These are phyloP conservation scores for Eulemur rufifrons DNA, from an alignment of 2,113 vertebrate genomes.

Conservation along the genomic window DNA sequence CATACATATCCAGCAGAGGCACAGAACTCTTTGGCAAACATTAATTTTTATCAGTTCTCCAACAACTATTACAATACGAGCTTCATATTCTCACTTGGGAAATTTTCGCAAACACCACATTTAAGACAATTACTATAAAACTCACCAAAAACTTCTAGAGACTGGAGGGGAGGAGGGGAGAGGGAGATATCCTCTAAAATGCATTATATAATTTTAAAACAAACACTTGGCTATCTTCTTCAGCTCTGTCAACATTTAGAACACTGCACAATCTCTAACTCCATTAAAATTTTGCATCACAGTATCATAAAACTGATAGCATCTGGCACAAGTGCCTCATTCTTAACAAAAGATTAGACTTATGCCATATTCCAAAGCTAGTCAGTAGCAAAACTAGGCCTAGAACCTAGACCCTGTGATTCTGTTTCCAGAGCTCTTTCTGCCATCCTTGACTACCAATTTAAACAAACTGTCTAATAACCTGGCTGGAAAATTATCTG, in stretches of 20 bases:
- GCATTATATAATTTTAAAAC: neutral
- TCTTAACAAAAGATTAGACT: conserved; percentile 37
- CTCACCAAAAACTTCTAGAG: neutral
- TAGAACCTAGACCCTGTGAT: neutral
- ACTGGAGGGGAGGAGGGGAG: neutral
- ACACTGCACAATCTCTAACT: neutral
- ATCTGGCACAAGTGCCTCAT: neutral
- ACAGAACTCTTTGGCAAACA: neutral
- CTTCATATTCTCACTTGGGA: neutral
- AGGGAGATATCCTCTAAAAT: neutral
- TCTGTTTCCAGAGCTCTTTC: conserved; percentile 10
- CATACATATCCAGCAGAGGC: neutral
- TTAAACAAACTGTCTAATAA: neutral
- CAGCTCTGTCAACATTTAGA: neutral
- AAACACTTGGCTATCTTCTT: neutral
- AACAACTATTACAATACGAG: neutral
- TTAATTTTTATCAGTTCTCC: neutral
- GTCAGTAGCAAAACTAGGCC: neutral
- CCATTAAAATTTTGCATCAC: conserved; percentile 6
- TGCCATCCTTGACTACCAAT: neutral
- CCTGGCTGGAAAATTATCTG: neutral
- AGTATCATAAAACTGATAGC: conserved; percentile 12
- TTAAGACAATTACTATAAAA: conserved; percentile 21
- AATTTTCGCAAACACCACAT: neutral
- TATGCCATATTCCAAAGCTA: neutral